These are phyloP conservation scores for Stomorhina lunata DNA, from an alignment of 2,888 invertebrate species.

Conservation along the genomic window DNA sequence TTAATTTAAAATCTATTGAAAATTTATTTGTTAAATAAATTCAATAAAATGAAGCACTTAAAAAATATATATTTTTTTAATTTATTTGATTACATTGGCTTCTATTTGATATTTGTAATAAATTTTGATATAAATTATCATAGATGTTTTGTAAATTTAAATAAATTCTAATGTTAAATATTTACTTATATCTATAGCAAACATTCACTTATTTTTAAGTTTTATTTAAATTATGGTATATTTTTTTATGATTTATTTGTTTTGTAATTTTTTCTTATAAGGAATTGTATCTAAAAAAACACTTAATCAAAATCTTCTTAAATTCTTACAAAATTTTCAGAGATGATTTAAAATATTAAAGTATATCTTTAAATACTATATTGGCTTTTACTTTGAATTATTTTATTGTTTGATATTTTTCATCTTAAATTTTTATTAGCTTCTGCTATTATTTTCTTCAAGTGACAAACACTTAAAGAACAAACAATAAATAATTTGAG, in stretches of 20 bases:
- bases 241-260: no score
- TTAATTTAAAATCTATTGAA: not conserved
- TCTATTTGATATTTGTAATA: conserved; percentile 18
- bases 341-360: no score
- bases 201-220: no score
- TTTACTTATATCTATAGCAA: no score
- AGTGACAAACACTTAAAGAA: conserved; percentile 13
- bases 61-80: not conserved
- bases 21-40: conserved; percentile 27
- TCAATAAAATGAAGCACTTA: no score
- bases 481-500: conserved; percentile 5
- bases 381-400: not conserved
- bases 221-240: no score
- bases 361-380: no score
- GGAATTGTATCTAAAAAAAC: no score
- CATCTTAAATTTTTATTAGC: not conserved
- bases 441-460: not conserved
- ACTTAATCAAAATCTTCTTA: no score
- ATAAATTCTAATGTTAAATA: not conserved
- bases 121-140: no score
- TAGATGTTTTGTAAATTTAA: not conserved
- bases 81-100: conserved; percentile 31
- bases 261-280: no score
- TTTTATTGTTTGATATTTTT: not conserved
- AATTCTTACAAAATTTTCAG: no score